Evolutionary conservation across 2,113 vertebrate species (phyloP).

Genomic region (Euleptes europaea): DNA sequence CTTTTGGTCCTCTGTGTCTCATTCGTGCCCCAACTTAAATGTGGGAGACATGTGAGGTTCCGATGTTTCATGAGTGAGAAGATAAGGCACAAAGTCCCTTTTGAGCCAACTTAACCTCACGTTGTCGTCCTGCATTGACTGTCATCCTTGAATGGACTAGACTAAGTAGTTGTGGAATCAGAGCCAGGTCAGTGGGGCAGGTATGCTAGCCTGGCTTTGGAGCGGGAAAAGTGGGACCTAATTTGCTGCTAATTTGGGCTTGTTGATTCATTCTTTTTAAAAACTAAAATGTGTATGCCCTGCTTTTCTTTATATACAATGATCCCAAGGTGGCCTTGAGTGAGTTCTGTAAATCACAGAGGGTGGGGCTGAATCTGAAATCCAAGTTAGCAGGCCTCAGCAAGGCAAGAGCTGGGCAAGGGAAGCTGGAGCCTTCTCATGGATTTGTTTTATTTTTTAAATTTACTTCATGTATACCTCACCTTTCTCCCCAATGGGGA

Average conservation of each 20-base stretch:
- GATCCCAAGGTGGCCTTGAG: too few relatives aligned
- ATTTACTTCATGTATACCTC: too few relatives aligned
- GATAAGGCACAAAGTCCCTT: rapidly evolving
- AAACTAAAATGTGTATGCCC: too few relatives aligned
- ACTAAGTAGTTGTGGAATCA: rapidly evolving
- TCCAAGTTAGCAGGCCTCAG: too few relatives aligned
- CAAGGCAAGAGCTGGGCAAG: too few relatives aligned
- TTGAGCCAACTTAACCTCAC: neutral
- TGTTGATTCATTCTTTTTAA: neutral
- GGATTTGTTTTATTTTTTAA: too few relatives aligned
- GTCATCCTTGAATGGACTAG: neutral
- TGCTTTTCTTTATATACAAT: too few relatives aligned
- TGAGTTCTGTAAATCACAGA: too few relatives aligned
- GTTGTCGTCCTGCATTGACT: neutral
- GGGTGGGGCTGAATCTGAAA: too few relatives aligned
- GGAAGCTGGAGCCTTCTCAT: too few relatives aligned
- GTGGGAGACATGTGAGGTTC: neutral
- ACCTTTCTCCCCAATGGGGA: too few relatives aligned
- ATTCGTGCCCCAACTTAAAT: neutral
- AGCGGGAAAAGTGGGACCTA: neutral
- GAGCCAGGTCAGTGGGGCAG: neutral
- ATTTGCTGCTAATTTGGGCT: neutral
- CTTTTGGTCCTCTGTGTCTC: neutral
- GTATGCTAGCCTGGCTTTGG: neutral
- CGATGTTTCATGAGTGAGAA: neutral